Evolutionary conservation across 2,113 vertebrate genomes (phyloP).

Genomic region (Forbesichthys agassizii): DNA sequence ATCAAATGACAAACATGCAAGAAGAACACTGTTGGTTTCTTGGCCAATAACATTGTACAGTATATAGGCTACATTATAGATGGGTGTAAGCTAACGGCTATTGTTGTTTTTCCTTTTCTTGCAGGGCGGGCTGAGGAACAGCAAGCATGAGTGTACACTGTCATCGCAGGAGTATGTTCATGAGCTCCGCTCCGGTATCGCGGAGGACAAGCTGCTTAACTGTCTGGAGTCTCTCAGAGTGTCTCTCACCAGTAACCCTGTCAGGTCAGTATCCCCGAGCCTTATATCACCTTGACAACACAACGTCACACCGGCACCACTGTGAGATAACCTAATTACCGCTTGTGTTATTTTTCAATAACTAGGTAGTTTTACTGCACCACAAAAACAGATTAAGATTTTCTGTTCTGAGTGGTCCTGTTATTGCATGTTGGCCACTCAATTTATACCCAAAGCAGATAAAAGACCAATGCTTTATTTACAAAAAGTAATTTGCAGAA

Average conservation of each 20-base stretch:
- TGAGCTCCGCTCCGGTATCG: conserved; percentile 91
- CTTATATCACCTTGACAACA: not conserved
- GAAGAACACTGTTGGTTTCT: not conserved
- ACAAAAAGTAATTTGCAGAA: not conserved
- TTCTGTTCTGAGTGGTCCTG: no score
- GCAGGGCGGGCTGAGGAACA: conserved; percentile 95
- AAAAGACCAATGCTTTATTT: not conserved
- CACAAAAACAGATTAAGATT: not conserved
- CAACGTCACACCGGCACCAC: not conserved
- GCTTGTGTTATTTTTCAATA: no score
- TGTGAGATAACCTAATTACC: no score
- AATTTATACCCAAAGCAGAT: not conserved
- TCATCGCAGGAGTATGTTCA: conserved; percentile 98
- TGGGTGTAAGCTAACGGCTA: conserved; percentile 10
- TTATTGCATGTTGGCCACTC: not conserved
- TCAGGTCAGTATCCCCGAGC: conserved; percentile 81
- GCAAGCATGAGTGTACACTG: conserved; percentile 93
- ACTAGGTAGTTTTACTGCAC: not conserved
- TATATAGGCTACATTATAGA: not conserved
- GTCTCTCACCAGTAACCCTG: conserved; percentile 97
- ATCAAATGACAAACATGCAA: not conserved
- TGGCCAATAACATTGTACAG: no score
- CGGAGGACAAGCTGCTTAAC: conserved; percentile 94
- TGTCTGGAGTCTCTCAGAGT: conserved; percentile 95
- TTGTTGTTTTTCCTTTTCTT: conserved; percentile 45